phyloP scores from a whole-genome alignment of 2,797 vertebrate genomes.

The Masticophis lateralis region DNA sequence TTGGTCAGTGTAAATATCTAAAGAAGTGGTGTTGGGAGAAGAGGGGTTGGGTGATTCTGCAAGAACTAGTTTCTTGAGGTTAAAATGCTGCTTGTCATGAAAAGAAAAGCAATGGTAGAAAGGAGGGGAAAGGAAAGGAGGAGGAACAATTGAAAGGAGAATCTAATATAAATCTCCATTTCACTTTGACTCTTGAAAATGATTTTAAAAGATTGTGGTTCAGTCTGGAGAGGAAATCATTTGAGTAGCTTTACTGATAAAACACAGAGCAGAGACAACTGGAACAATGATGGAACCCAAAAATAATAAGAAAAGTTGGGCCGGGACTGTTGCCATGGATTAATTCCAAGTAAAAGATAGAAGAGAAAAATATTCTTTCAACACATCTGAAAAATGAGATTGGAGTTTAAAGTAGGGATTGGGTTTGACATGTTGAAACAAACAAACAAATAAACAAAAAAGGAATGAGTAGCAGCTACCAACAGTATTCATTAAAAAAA shows the following conservation, averaged over 20 bases:
- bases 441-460: not conserved
- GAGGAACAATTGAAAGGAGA: not conserved
- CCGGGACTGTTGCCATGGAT: not conserved
- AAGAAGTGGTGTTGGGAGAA: not conserved
- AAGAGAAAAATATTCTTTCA: not conserved
- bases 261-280: not conserved
- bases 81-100: not conserved
- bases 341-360: not conserved
- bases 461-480: slow-evolving; percentile 14
- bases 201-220: not conserved
- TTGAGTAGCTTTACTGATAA: not conserved
- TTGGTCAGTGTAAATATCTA: not conserved
- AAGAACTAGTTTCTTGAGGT: not conserved
- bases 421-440: not conserved
- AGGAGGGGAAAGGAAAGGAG: not conserved
- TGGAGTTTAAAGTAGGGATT: not conserved
- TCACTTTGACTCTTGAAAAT: not conserved
- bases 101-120: not conserved
- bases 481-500: not conserved
- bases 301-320: not conserved
- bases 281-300: not conserved
- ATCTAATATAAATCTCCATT: not conserved
- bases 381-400: not conserved
- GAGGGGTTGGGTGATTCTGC: not conserved
- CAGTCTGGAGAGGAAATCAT: not conserved